Evolutionary conservation across 2,797 vertebrate genomes (phyloP), one percentile per base, ranked within the genome.

Genomic region (Pseudotriccus pelzelni): DNA sequence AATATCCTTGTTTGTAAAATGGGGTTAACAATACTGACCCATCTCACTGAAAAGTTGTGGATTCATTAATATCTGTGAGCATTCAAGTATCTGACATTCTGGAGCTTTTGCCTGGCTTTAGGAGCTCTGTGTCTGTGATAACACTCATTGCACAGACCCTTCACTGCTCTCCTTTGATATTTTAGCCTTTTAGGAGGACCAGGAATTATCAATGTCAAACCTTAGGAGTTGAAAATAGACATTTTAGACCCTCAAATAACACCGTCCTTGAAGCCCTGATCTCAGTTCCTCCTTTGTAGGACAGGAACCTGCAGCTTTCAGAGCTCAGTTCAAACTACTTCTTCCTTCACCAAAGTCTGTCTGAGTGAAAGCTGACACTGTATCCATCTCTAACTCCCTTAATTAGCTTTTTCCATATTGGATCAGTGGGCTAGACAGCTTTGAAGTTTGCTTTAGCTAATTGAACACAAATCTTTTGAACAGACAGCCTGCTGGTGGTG

Each of bases 1-100:
- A 91, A 58, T 90, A 84, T 84, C 88, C 72, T 93, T 5, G 1
- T 88, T 94, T 90, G 83, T 91, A 87, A 93, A 74, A 84, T 62
- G 70, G 90, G 89, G 85, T 83, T 96, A 82, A 62, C 77, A 79
- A 34, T 60, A 67, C 67, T 39, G 60, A 83, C 56, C 93, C 64
- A 64, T 41, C 60, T 84, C 70, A 46, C 10, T 18, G 46, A 37
- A 56, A 75, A 83, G 32, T 4, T 85, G 79, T 81, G 79, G 93
- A 53, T 79, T 82, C 14, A 12, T 79, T 70, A 84, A 50, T 56
- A 84, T 68, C 41, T 80, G 13, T 14, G 41, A 82, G 47, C 46
- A 37, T 84, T 76, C 0, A 3, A 49, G 41, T 5, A 37, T 25
- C 44, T 78, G 69, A 37, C 2, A 5, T 50, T 67, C 67, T 76